Evolutionary conservation across 2,888 invertebrate genomes (phyloP).

Genomic region (Amphipoea oculea): DNA sequence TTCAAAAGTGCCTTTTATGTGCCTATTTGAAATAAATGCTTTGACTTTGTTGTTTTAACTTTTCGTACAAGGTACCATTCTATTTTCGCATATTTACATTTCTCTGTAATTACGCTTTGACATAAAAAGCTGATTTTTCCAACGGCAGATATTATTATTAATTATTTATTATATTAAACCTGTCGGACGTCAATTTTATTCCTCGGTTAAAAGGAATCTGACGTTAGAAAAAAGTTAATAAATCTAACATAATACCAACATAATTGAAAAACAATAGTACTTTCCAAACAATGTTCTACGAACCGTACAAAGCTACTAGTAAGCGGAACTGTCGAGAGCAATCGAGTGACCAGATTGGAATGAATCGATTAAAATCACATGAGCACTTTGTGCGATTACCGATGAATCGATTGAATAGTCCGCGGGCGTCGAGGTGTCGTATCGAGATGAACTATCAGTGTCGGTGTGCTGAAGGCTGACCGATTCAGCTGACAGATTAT

Average conservation of each 20-base stretch:
- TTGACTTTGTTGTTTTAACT: neutral
- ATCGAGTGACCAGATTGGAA: constrained; percentile 63
- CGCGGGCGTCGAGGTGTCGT: neutral
- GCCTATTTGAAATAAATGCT: too few relatives aligned
- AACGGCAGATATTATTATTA: too few relatives aligned
- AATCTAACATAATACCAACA: neutral
- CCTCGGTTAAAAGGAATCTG: neutral
- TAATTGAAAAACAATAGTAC: neutral
- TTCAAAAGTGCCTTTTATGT: too few relatives aligned
- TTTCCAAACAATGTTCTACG: constrained; percentile 1
- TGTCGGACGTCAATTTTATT: neutral
- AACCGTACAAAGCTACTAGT: constrained; percentile 16
- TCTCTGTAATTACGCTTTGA: neutral
- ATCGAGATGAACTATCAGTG: constrained; percentile 22
- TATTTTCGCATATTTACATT: neutral
- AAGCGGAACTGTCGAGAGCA: constrained; percentile 56
- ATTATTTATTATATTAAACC: neutral
- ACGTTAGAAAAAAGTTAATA: neutral
- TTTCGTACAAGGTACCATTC: neutral
- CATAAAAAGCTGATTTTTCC: neutral
- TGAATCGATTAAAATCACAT: constrained; percentile 71
- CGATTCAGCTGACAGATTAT: neutral
- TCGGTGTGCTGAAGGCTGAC: neutral
- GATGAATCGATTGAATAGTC: constrained; percentile 46
- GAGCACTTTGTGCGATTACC: constrained; percentile 68